Evolutionary conservation across 2,113 vertebrate genomes (phyloP).

Genomic region (Diadophis punctatus): DNA sequence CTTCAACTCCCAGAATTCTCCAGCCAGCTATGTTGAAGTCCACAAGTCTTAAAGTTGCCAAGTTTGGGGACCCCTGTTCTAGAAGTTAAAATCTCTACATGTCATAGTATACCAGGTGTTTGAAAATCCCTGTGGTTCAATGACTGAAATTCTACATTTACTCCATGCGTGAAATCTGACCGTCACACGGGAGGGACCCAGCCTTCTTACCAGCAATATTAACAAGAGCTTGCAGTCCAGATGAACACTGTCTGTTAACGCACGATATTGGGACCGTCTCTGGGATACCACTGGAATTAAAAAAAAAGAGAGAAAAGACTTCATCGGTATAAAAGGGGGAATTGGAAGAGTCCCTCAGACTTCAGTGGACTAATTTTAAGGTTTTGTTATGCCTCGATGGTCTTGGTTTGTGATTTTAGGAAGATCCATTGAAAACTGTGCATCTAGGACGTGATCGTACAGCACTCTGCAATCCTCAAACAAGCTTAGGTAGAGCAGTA

Average conservation of each 20-base stretch:
- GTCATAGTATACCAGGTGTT: not conserved
- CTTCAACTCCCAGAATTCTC: too few relatives aligned
- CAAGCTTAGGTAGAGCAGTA: not conserved
- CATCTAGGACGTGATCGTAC: not conserved
- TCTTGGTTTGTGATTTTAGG: not conserved
- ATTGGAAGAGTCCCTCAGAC: not conserved
- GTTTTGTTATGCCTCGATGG: not conserved
- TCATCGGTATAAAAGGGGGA: not conserved
- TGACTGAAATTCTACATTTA: not conserved
- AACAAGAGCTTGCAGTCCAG: slow-evolving; percentile 87
- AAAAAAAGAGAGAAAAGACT: not conserved
- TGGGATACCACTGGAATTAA: slow-evolving; percentile 79
- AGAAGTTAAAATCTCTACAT: not conserved
- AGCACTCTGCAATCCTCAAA: not conserved
- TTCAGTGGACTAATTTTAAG: not conserved
- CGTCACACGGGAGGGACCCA: fast-evolving
- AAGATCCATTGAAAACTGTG: not conserved
- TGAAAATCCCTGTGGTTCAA: not conserved
- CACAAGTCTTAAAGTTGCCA: too few relatives aligned
- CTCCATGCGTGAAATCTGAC: too few relatives aligned
- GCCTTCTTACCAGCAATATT: slow-evolving; percentile 81
- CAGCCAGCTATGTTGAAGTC: too few relatives aligned
- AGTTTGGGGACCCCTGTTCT: not conserved
- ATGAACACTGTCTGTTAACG: slow-evolving; percentile 92
- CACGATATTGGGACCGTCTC: slow-evolving; percentile 80